Conservation (phyloP, 2,888 invertebrate genomes). For the Leptinotarsa rubiginosa region DNA sequence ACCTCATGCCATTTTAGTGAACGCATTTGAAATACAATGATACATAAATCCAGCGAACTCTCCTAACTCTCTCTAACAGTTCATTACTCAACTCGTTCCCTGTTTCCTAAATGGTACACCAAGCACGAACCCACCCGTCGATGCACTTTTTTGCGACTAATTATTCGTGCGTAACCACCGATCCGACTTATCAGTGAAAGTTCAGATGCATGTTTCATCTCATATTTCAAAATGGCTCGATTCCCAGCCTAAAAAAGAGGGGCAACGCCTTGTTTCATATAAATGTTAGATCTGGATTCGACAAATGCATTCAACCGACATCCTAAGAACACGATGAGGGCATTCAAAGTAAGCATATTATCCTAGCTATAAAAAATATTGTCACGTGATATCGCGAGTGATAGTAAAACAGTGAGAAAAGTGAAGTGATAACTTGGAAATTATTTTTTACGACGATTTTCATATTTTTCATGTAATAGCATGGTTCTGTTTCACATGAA, state of each 20-base stretch:
- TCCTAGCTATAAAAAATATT: slow-evolving; percentile 11
- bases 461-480: too few species aligned
- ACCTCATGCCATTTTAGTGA: too few species aligned
- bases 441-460: too few species aligned
- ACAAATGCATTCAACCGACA: slow-evolving; percentile 48
- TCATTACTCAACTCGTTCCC: slow-evolving; percentile 14
- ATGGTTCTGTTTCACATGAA: too few species aligned
- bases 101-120: slow-evolving; percentile 16
- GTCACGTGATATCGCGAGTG: slow-evolving; percentile 2
- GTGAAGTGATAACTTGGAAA: not conserved
- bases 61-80: not conserved
- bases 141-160: slow-evolving; percentile 27
- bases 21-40: not conserved
- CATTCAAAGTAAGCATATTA: slow-evolving; percentile 52
- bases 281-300: slow-evolving; percentile 51
- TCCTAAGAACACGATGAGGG: slow-evolving; percentile 52
- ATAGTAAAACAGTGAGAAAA: not conserved
- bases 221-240: slow-evolving; percentile 45
- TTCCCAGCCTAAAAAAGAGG: slow-evolving; percentile 48
- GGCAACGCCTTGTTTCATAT: slow-evolving; percentile 53
- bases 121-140: slow-evolving; percentile 15
- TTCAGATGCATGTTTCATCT: slow-evolving; percentile 51
- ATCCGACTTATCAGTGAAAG: slow-evolving; percentile 53
- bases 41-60: not conserved
- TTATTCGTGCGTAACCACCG: slow-evolving; percentile 33